Evolutionary conservation across 2,888 invertebrate genomes (phyloP).

Genomic region (Thymelicus sylvestris): DNA sequence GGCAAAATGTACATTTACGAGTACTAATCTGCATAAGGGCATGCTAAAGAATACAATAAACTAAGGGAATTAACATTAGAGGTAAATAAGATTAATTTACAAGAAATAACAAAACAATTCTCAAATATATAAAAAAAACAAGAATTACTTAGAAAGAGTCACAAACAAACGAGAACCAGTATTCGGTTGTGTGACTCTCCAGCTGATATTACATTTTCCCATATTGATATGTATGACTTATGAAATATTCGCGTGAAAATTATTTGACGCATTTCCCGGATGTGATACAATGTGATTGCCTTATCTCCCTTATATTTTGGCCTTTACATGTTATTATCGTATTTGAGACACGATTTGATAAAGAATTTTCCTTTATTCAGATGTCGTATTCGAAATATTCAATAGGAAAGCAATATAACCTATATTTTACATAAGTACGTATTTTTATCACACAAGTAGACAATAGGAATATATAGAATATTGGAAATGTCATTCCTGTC

Average conservation of each 20-base stretch:
- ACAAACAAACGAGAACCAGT: slow-evolving; percentile 45
- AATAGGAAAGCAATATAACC: slow-evolving; percentile 1
- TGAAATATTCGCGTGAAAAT: slow-evolving; percentile 67
- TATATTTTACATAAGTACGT: neutral
- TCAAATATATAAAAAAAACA: neutral
- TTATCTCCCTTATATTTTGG: slow-evolving; percentile 63
- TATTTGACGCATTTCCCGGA: slow-evolving; percentile 62
- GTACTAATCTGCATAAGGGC: too few relatives aligned
- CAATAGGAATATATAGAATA: too few relatives aligned
- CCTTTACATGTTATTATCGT: slow-evolving; percentile 69
- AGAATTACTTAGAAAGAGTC: slow-evolving; percentile 24
- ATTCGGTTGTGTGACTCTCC: slow-evolving; percentile 41
- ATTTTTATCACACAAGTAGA: too few relatives aligned
- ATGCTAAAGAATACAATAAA: too few relatives aligned
- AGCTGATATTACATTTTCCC: slow-evolving; percentile 58
- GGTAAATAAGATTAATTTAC: too few relatives aligned
- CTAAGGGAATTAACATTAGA: too few relatives aligned
- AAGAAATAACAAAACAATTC: too few relatives aligned
- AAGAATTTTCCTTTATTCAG: slow-evolving; percentile 43
- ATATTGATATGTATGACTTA: slow-evolving; percentile 64
- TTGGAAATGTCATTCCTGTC: too few relatives aligned
- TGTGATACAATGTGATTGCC: slow-evolving; percentile 70
- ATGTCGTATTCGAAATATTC: slow-evolving; percentile 35
- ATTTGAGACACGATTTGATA: slow-evolving; percentile 57
- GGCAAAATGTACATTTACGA: too few relatives aligned